Evolutionary conservation across 1,140 invertebrate genomes (phyloP), one percentile per base, ranked within the genome.

Genomic region (Pantala flavescens): DNA sequence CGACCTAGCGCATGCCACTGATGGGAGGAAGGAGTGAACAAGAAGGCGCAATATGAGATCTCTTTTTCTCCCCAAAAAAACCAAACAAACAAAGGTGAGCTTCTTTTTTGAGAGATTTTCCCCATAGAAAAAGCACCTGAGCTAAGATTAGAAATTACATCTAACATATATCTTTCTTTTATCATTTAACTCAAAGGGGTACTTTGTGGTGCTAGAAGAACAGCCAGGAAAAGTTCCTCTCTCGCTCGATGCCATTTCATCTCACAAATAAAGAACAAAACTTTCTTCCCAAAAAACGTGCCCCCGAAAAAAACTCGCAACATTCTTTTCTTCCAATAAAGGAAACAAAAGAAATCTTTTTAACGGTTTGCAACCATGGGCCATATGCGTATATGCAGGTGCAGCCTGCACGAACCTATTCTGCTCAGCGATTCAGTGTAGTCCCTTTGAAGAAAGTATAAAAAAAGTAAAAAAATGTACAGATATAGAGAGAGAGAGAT

Each of bases 1-100:
- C 95, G 91, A 83, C 94, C 93, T 88, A 99, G 90, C 83, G 94
- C 93, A 89, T 99, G 97, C 98, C 98, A 99, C 95, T 98, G 85
- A 63, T 63, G 49, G 49, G 49, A 63, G 49, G 49, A 81, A 80
- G 80, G 78, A 80, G 80, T 82, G 79, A 82, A 79, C 77, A 79
- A 75, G 81, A 80, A 73, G 76, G 63, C 72, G 23, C 43, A 72
- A 76, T 70, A 70, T 72, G 43, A 28, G 49, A 63, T 63, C 49
- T 77, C 76, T 78, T 79, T 75, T 43, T 75, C 28, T 63, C 49
- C 49, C 49, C 49, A 63, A 63, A 63, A 76, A 72, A 24, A 76
- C 43, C 36, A 75, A 75, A 72, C 42, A 71, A 75, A 70, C 80
- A 78, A 78, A 78, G 78, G 73, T 73, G 77, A 78, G 81, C 79